Evolutionary conservation across 2,113 vertebrate genomes (phyloP).

Genomic region (Loxodonta africana): DNA sequence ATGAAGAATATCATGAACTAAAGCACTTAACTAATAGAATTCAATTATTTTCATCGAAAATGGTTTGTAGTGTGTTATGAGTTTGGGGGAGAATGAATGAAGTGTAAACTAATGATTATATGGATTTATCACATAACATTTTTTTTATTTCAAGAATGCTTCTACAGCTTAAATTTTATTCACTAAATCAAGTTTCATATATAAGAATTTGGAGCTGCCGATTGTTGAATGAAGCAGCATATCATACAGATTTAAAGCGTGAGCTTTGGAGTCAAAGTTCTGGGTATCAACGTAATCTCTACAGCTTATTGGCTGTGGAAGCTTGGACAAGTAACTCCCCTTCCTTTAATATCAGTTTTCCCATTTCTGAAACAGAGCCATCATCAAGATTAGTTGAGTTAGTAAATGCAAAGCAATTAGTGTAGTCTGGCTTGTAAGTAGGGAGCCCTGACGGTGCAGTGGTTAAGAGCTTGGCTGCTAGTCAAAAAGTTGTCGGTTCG

Average conservation of each 20-base stretch:
- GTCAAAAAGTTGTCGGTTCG: neutral
- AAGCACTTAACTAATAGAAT: neutral
- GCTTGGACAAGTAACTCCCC: neutral
- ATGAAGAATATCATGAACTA: neutral
- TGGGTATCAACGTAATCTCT: neutral
- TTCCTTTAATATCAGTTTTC: neutral
- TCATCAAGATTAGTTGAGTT: neutral
- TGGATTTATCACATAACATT: neutral
- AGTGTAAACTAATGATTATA: neutral
- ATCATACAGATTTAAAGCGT: neutral
- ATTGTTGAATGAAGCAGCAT: neutral
- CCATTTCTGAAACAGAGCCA: conserved; percentile 7
- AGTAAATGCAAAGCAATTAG: neutral
- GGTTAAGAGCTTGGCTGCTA: neutral
- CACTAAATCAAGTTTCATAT: neutral
- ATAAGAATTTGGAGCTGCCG: neutral
- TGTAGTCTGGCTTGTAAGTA: neutral
- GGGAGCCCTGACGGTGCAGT: too few species aligned
- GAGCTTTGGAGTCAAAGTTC: neutral
- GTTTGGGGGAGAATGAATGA: neutral
- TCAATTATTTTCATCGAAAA: neutral
- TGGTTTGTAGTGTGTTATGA: neutral
- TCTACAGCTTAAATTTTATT: neutral
- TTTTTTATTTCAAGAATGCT: conserved; percentile 6
- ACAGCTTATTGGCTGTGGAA: neutral